Conservation (phyloP, 2,113 vertebrate genomes). For the Muntiacus reevesi region DNA sequence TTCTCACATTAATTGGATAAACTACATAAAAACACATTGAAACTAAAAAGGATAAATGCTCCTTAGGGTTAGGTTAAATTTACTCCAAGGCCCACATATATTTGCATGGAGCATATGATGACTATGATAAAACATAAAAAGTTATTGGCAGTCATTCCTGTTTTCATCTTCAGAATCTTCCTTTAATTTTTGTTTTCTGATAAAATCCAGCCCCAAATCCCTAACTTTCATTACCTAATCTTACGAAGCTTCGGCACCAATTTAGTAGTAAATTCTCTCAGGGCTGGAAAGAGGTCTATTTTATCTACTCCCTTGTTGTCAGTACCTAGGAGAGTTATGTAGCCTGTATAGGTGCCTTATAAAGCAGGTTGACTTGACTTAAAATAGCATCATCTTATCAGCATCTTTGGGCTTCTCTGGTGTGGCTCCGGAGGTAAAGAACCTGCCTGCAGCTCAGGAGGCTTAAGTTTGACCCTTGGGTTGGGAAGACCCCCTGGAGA, state of each 20-base stretch:
- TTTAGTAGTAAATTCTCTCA: background rate
- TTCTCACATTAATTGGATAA: background rate
- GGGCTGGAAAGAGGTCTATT: background rate
- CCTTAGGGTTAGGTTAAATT: background rate
- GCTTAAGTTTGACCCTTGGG: background rate
- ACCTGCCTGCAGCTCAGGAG: background rate
- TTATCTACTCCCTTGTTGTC: background rate
- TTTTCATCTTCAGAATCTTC: conserved; percentile 12
- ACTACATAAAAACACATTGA: background rate
- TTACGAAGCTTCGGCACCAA: background rate
- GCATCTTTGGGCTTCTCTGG: background rate
- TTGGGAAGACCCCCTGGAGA: background rate
- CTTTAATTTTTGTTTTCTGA: background rate
- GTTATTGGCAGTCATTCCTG: background rate
- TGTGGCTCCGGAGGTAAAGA: background rate
- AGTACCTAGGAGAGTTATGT: background rate
- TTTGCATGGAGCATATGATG: background rate
- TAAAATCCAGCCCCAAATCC: background rate
- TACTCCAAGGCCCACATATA: background rate
- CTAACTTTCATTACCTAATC: background rate
- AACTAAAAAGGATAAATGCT: background rate
- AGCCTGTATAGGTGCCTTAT: no score
- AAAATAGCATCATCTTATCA: background rate
- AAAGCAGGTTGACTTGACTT: background rate
- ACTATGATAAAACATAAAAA: background rate